Conservation (phyloP, 2,797 vertebrate genomes). For the Eidolon dupreanum region DNA sequence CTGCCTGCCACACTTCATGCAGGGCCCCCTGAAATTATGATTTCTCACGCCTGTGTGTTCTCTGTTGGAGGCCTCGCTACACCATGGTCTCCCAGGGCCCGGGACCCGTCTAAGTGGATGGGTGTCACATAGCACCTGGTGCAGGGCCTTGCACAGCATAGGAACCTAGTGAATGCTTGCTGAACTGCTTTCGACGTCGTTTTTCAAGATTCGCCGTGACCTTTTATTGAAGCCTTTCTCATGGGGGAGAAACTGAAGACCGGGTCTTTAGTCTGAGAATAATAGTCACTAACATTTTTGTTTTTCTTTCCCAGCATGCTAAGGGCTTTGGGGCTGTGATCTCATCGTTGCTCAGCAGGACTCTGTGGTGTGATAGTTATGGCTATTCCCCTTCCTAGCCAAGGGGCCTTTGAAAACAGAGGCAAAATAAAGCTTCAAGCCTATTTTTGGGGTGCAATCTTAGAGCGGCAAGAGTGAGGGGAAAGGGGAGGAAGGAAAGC, state of each 20-base stretch:
- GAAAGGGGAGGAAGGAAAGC: not conserved
- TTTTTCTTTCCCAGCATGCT: not conserved
- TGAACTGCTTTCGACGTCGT: not conserved
- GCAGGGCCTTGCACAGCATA: not conserved
- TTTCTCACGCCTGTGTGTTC: not conserved
- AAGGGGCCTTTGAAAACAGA: not conserved
- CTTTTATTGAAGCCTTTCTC: not conserved
- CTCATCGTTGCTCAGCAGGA: no score
- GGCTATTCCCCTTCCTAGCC: not conserved
- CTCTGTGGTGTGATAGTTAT: not conserved
- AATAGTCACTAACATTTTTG: no score
- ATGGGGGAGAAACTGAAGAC: rapidly evolving
- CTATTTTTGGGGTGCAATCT: not conserved
- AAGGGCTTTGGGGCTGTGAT: not conserved
- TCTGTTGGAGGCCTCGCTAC: not conserved
- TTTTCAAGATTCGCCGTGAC: not conserved
- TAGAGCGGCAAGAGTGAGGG: not conserved
- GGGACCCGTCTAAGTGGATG: not conserved
- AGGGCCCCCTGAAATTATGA: not conserved
- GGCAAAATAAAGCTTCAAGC: no score
- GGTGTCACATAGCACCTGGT: not conserved
- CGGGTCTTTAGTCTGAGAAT: rapidly evolving
- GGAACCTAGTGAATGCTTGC: no score
- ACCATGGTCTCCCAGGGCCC: rapidly evolving
- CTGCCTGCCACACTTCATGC: no score